These are phyloP conservation scores for Baronia brevicornis DNA, from an alignment of 2,888 invertebrate species.

Conservation along the genomic window DNA sequence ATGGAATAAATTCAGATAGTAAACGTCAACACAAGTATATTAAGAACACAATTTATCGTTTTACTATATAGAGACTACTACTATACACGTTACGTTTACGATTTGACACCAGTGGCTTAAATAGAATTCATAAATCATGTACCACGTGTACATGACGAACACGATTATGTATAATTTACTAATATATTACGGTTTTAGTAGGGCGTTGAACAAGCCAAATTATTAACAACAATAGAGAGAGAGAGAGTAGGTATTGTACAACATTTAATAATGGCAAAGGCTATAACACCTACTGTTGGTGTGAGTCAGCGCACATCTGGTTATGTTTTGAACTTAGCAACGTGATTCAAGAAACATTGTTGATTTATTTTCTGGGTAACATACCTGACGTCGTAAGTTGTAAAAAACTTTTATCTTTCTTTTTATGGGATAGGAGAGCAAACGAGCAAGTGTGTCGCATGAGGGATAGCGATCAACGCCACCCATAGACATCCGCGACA, in stretches of 20 bases:
- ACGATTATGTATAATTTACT: conserved; percentile 14
- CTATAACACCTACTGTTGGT: conserved; percentile 46
- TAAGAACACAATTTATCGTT: too few species aligned
- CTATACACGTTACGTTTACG: too few species aligned
- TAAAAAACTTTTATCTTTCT: too few species aligned
- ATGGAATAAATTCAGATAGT: too few species aligned
- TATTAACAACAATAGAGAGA: conserved; percentile 26
- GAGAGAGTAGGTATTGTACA: conserved; percentile 20
- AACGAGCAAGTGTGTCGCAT: too few species aligned
- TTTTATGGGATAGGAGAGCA: too few species aligned
- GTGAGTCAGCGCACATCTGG: conserved; percentile 62
- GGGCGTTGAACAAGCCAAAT: conserved; percentile 15
- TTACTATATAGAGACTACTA: too few species aligned
- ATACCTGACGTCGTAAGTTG: too few species aligned
- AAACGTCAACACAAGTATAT: too few species aligned
- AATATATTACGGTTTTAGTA: conserved; percentile 13
- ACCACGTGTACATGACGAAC: conserved; percentile 16
- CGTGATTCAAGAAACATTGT: conserved; percentile 9
- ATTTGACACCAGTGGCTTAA: too few species aligned
- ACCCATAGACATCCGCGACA: too few species aligned
- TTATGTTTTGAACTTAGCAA: conserved; percentile 28
- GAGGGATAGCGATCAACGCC: too few species aligned
- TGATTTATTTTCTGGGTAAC: conserved; percentile 16
- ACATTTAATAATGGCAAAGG: conserved; percentile 31
- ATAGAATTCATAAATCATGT: conserved; percentile 24